Percentiles rank a stretch among this genome's conserved stretches.
Conservation (phyloP, 2,113 vertebrate species). For the Ahaetulla prasina region DNA sequence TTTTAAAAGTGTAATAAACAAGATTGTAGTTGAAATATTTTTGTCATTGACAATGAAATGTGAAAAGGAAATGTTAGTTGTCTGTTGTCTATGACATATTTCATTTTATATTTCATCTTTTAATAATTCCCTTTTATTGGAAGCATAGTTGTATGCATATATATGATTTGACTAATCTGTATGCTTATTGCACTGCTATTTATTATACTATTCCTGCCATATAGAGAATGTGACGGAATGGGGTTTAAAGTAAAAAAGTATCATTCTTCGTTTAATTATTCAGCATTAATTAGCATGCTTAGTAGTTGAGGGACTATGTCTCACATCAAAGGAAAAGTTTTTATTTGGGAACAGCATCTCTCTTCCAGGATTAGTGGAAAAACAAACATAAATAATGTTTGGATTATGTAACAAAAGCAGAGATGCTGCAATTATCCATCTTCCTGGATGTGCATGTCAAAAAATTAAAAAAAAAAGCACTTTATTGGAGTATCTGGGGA, state of each 20-base stretch:
- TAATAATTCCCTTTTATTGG: conserved; percentile 37
- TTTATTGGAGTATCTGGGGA: conserved; percentile 32
- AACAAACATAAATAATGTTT: conserved; percentile 57
- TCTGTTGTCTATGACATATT: neutral
- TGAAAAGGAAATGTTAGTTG: neutral
- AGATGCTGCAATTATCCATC: conserved; percentile 46
- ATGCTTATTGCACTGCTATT: neutral
- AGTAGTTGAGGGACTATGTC: conserved; percentile 36
- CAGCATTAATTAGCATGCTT: conserved; percentile 58
- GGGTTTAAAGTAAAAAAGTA: conserved; percentile 43
- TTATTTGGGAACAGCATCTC: conserved; percentile 49
- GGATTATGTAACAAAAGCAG: conserved; percentile 49
- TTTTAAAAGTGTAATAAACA: neutral
- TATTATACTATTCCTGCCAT: conserved; percentile 49
- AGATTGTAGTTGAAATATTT: neutral
- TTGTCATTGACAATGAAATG: neutral
- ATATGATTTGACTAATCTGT: neutral
- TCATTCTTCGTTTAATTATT: conserved; percentile 61
- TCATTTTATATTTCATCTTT: conserved; percentile 29
- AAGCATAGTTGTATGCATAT: neutral
- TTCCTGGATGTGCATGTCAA: conserved; percentile 41
- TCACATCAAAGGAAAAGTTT: conserved; percentile 44
- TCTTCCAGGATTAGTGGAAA: conserved; percentile 45
- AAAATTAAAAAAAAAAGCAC: conserved; percentile 24
- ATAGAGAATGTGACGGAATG: conserved; percentile 30